These are phyloP conservation scores for Eufriesea mexicana DNA, from an alignment of 1,140 invertebrate species.

Conservation along the genomic window DNA sequence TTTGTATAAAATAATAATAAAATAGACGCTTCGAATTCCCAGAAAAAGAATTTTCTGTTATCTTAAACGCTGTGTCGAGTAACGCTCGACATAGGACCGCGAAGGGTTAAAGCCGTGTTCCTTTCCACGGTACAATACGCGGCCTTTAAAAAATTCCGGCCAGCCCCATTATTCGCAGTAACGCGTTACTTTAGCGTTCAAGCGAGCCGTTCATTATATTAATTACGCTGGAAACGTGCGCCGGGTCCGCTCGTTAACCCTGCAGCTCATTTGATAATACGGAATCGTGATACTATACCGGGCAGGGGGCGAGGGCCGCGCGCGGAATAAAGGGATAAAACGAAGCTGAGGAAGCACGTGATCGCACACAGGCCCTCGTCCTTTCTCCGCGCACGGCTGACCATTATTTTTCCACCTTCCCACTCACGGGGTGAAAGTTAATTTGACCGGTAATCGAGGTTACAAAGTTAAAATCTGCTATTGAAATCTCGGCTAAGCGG, in stretches of 20 bases:
- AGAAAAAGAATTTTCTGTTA: too few species aligned
- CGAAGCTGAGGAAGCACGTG: neutral
- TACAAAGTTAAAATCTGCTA: neutral
- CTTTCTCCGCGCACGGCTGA: neutral
- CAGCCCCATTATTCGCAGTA: conserved; percentile 65
- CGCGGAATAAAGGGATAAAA: neutral
- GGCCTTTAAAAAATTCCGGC: neutral
- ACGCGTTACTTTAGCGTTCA: conserved; percentile 72
- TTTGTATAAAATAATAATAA: too few species aligned
- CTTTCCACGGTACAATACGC: conserved; percentile 6
- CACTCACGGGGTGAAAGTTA: neutral
- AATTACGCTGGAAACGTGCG: conserved; percentile 65
- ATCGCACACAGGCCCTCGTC: too few species aligned
- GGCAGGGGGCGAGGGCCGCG: too few species aligned
- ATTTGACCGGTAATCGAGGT: neutral
- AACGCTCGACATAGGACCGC: too few species aligned
- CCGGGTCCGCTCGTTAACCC: conserved; percentile 59
- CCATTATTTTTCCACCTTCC: neutral
- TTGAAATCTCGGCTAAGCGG: neutral
- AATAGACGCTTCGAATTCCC: too few species aligned
- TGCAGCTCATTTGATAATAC: conserved; percentile 62
- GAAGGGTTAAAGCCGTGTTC: too few species aligned
- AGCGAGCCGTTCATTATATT: conserved; percentile 67
- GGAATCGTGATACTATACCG: conserved; percentile 44
- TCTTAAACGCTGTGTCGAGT: too few species aligned